A percentile compares a stretch with the other conserved stretches of the same genome.
Evolutionary conservation across 30 jellyfish, hydroid and myxozoan species (phyloP).

Genomic region (Aurelia aurita): DNA sequence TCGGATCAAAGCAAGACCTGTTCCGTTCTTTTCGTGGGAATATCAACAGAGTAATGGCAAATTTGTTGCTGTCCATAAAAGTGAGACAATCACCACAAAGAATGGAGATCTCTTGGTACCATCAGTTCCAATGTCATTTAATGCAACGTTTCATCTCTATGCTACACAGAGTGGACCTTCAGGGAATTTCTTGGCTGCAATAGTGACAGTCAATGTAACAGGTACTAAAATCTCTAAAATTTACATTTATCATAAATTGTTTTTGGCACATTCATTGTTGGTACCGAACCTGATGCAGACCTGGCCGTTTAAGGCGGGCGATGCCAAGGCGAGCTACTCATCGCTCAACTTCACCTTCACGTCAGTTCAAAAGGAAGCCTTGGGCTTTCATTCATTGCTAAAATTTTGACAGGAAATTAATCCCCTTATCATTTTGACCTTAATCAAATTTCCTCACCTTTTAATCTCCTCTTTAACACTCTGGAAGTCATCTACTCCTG

Average conservation of each 20-base stretch:
- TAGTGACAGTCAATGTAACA: conserved; percentile 22
- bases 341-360: too few relatives aligned
- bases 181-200: conserved; percentile 3
- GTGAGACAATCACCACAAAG: conserved; percentile 2
- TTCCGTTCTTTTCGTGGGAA: conserved; percentile 29
- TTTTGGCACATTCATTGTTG: too few relatives aligned
- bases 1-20: conserved; percentile 43
- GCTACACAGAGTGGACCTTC: not conserved
- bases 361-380: too few relatives aligned
- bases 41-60: conserved; percentile 17
- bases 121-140: conserved; percentile 21
- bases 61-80: not conserved
- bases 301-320: too few relatives aligned
- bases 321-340: too few relatives aligned
- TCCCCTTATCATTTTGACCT: too few relatives aligned
- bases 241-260: not conserved
- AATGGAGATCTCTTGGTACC: conserved; percentile 57
- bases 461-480: too few relatives aligned
- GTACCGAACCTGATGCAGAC: too few relatives aligned
- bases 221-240: conserved; percentile 13
- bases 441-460: too few relatives aligned
- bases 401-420: too few relatives aligned
- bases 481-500: too few relatives aligned
- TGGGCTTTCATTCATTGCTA: too few relatives aligned
- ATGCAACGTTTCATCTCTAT: conserved; percentile 17